A percentile compares a stretch with the other conserved stretches of the same genome.
phyloP scores from a whole-genome alignment of 2,888 invertebrate species.

The Aquatica leii region DNA sequence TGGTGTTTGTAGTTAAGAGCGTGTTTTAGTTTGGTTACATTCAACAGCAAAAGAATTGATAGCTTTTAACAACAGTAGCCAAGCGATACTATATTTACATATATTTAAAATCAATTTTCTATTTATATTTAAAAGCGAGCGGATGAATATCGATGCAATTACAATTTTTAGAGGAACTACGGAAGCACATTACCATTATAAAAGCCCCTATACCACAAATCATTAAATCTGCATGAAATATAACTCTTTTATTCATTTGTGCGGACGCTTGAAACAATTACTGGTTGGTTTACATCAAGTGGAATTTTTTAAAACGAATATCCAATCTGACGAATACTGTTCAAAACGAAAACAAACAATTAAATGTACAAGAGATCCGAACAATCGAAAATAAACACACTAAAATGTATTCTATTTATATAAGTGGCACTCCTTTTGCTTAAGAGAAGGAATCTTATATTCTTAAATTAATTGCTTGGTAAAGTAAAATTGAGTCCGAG shows the following conservation, averaged over 20 bases:
- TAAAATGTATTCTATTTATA: conserved; percentile 19
- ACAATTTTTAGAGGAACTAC: conserved; percentile 30
- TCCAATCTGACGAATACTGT: conserved; percentile 30
- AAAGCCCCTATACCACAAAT: conserved; percentile 36
- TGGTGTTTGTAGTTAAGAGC: no score
- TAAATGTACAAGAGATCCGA: conserved; percentile 33
- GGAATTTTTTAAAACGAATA: conserved; percentile 27
- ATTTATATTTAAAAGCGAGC: conserved; percentile 22
- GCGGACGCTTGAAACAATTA: conserved; percentile 37
- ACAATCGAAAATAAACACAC: conserved; percentile 27
- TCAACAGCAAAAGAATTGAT: no score
- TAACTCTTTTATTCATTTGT: conserved; percentile 37
- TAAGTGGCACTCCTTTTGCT: conserved; percentile 22
- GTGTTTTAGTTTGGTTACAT: no score
- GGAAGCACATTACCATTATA: conserved; percentile 38
- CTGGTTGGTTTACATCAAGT: conserved; percentile 37
- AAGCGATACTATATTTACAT: not conserved
- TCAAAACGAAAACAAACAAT: conserved; percentile 38
- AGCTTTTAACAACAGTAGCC: not conserved
- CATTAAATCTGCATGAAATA: conserved; percentile 40
- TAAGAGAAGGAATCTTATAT: conserved; percentile 6
- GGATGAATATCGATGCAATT: conserved; percentile 32
- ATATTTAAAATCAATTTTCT: conserved; percentile 13
- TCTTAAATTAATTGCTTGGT: conserved; percentile 28
- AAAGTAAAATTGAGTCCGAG: conserved; percentile 9